Evolutionary conservation across 1,140 invertebrate species (phyloP).

Genomic region (Oppia nitens): DNA sequence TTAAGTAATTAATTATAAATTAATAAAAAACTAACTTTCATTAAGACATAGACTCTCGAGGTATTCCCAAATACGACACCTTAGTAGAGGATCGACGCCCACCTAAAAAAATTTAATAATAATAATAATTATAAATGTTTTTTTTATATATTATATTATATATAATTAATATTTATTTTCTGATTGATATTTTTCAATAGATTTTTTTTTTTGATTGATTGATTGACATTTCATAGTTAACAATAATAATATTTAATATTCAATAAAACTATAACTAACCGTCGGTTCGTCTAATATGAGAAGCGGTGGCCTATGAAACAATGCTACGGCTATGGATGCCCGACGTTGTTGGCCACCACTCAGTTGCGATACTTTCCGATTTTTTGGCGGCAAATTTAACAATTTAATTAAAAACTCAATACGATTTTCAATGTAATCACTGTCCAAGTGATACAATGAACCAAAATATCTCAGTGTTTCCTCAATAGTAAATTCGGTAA

Average conservation of each 20-base stretch:
- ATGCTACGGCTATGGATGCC: slow-evolving; percentile 74
- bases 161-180: no score
- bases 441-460: slow-evolving; percentile 26
- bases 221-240: no score
- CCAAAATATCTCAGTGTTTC: slow-evolving; percentile 30
- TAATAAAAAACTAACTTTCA: slow-evolving; percentile 24
- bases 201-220: no score
- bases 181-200: no score
- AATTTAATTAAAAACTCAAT: slow-evolving; percentile 18
- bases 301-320: slow-evolving; percentile 64
- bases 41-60: slow-evolving; percentile 47
- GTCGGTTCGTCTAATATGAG: slow-evolving; percentile 33
- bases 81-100: slow-evolving; percentile 30
- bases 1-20: not conserved
- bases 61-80: slow-evolving; percentile 21
- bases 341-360: slow-evolving; percentile 82
- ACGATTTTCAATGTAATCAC: slow-evolving; percentile 6
- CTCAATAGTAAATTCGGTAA: slow-evolving; percentile 27
- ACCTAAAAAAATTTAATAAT: no score
- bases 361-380: slow-evolving; percentile 1
- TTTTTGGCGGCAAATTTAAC: slow-evolving; percentile 11
- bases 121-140: no score
- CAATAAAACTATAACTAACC: slow-evolving; percentile 59
- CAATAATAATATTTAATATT: not conserved
- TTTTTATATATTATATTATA: no score